A percentile compares a stretch with the other conserved stretches of the same genome.
These are phyloP conservation scores for Tenthredo scrophulariae DNA, from an alignment of 2,888 invertebrate genomes.

Conservation along the genomic window DNA sequence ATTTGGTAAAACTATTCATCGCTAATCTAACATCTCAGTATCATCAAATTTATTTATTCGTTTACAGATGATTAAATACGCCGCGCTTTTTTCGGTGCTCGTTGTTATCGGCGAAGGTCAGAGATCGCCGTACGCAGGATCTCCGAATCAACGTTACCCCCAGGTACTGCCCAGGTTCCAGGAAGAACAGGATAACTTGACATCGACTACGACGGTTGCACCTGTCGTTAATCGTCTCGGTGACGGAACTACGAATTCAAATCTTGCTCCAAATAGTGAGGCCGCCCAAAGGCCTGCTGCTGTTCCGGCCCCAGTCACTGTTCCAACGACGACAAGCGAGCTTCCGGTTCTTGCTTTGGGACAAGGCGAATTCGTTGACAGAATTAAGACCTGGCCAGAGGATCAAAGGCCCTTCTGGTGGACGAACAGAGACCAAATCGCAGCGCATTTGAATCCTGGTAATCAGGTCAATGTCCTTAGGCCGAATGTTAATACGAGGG, in stretches of 20 bases:
- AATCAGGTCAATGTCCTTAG: neutral
- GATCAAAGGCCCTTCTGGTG: conserved; percentile 88
- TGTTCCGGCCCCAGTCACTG: neutral
- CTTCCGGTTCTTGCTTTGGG: conserved; percentile 85
- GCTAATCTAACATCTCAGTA: neutral
- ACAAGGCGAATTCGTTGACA: conserved; percentile 82
- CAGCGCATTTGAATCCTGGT: conserved; percentile 79
- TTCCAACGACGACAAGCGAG: conserved; percentile 71
- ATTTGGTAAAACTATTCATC: neutral
- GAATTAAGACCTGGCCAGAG: conserved; percentile 83
- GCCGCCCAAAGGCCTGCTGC: neutral
- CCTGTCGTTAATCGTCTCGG: conserved; percentile 80
- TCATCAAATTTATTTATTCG: neutral
- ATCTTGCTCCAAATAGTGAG: conserved; percentile 52
- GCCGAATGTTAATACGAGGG: neutral
- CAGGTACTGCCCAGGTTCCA: conserved; percentile 72
- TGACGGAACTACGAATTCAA: conserved; percentile 69
- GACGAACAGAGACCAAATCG: conserved; percentile 85
- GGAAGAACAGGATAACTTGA: neutral
- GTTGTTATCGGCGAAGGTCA: conserved; percentile 79
- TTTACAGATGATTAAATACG: conserved; percentile 60
- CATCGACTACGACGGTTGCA: conserved; percentile 66
- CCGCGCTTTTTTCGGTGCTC: conserved; percentile 69
- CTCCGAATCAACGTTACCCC: conserved; percentile 83
- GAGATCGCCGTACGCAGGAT: conserved; percentile 84